These are phyloP conservation scores for Rissa tridactyla DNA, from an alignment of 2,113 vertebrate species.

Conservation along the genomic window DNA sequence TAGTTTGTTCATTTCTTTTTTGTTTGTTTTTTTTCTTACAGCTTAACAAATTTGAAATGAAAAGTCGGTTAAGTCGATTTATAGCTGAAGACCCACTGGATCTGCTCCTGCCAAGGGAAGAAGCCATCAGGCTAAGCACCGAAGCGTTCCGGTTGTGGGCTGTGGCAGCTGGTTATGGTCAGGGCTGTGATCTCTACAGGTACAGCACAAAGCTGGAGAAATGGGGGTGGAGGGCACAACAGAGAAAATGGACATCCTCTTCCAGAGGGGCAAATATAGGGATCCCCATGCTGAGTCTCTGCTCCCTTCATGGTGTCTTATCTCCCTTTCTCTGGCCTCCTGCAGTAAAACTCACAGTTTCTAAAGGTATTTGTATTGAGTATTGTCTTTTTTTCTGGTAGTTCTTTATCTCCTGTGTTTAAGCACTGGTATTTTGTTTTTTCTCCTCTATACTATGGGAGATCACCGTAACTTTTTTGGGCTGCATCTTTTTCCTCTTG, in stretches of 20 bases:
- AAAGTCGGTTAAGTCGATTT: conserved; percentile 82
- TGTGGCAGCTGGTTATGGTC: conserved; percentile 86
- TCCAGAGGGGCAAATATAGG: not conserved
- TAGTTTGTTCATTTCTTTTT: not conserved
- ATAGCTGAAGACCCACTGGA: conserved; percentile 83
- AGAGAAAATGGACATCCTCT: not conserved
- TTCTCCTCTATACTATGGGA: not conserved
- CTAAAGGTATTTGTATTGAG: not conserved
- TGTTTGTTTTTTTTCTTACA: not conserved
- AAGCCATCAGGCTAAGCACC: conserved; percentile 79
- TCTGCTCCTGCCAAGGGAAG: conserved; percentile 79
- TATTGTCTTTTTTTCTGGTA: not conserved
- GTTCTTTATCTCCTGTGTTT: not conserved
- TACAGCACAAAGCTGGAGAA: conserved; percentile 37
- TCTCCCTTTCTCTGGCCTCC: not conserved
- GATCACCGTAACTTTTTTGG: not conserved
- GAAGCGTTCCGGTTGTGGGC: conserved; percentile 91
- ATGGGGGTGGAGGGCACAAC: too few relatives aligned
- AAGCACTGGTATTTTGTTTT: not conserved
- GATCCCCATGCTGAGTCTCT: not conserved
- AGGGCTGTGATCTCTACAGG: conserved; percentile 88
- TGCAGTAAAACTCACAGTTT: not conserved
- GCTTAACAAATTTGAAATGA: conserved; percentile 76
- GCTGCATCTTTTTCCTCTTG: not conserved
- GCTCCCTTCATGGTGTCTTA: not conserved